A percentile compares a stretch with the other conserved stretches of the same genome.
Evolutionary conservation across 2,113 vertebrate species (phyloP).

Genomic region (Ptilonorhynchus violaceus): DNA sequence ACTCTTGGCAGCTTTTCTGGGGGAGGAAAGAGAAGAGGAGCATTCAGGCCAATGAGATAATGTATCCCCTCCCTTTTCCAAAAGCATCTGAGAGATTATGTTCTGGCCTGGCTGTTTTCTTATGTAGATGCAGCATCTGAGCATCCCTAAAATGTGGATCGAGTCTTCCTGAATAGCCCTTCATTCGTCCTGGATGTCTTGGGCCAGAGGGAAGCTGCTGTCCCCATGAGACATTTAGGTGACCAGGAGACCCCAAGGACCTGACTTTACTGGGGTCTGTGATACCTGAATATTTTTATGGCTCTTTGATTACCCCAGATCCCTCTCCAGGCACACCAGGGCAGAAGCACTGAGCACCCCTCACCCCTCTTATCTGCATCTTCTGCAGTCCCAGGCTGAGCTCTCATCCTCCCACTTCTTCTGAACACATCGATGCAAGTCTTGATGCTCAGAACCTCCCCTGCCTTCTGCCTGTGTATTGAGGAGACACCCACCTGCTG

Average conservation of each 20-base stretch:
- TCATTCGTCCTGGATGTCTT: neutral
- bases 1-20: constrained; percentile 56
- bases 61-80: constrained; percentile 11
- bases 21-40: constrained; percentile 45
- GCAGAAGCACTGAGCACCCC: neutral
- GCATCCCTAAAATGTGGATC: neutral
- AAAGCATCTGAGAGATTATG: neutral
- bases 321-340: neutral
- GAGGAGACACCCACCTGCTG: neutral
- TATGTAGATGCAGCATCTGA: neutral
- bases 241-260: neutral
- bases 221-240: neutral
- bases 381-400: neutral
- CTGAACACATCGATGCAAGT: rapidly evolving
- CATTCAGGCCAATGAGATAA: constrained; percentile 33
- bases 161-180: neutral
- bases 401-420: neutral
- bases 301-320: neutral
- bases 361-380: neutral
- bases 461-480: neutral
- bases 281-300: neutral
- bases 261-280: neutral
- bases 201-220: neutral
- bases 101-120: neutral
- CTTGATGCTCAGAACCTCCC: neutral